A percentile compares a stretch with the other conserved stretches of the same genome.
Evolutionary conservation across 2,888 invertebrate species (phyloP).

Genomic region (Ditula angustiorana): DNA sequence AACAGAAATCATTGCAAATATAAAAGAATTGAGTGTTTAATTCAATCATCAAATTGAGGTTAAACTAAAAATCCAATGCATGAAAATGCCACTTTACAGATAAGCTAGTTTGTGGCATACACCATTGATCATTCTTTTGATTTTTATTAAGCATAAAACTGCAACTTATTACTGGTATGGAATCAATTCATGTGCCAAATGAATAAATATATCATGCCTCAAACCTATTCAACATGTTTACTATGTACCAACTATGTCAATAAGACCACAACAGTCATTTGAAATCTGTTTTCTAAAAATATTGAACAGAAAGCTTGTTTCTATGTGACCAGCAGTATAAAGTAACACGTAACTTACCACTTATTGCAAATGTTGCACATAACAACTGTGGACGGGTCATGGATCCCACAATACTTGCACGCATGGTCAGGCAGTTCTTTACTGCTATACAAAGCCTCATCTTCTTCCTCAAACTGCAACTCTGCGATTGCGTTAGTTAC

Average conservation of each 20-base stretch:
- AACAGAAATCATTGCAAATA: too few relatives aligned
- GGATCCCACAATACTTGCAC: slow-evolving; percentile 99
- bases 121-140: not conserved
- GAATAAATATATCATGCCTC: not conserved
- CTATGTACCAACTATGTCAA: slow-evolving; percentile 21
- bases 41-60: not conserved
- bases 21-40: not conserved
- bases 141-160: not conserved
- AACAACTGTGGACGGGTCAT: slow-evolving; percentile 98
- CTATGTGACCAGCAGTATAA: not conserved
- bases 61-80: not conserved
- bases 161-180: not conserved
- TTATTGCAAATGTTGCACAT: slow-evolving; percentile 99
- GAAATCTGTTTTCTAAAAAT: not conserved
- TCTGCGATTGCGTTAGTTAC: slow-evolving; percentile 92
- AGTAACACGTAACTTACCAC: slow-evolving; percentile 86
- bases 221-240: not conserved
- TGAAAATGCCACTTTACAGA: not conserved
- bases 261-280: not conserved
- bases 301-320: slow-evolving; percentile 2
- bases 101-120: not conserved
- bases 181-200: not conserved
- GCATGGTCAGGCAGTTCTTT: slow-evolving; percentile 97
- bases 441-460: slow-evolving; percentile 94
- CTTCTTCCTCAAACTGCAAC: slow-evolving; percentile 97